A percentile compares a stretch with the other conserved stretches of the same genome.
These are phyloP conservation scores for Apotomis betuletana DNA, from an alignment of 2,888 invertebrate species.

Conservation along the genomic window DNA sequence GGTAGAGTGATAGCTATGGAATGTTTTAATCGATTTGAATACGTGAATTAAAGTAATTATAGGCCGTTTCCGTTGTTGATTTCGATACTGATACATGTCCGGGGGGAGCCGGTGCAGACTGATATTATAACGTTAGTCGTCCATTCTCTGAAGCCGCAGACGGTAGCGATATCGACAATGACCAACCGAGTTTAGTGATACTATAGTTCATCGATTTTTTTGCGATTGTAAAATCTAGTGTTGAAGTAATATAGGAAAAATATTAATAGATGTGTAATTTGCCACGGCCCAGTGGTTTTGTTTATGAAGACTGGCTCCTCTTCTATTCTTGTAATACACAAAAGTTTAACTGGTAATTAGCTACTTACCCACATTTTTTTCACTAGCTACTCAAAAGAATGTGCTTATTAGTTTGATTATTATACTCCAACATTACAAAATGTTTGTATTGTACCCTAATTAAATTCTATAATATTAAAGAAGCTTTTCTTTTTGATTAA, in stretches of 20 bases:
- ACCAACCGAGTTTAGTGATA: conserved; percentile 46
- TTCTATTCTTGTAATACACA: conserved; percentile 62
- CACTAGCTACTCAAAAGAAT: conserved; percentile 74
- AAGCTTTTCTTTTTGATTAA: conserved; percentile 60
- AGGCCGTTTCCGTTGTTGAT: conserved; percentile 45
- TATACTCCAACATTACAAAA: conserved; percentile 82
- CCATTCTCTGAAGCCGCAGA: conserved; percentile 28
- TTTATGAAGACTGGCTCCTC: conserved; percentile 64
- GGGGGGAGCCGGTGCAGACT: conserved; percentile 52
- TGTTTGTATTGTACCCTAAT: conserved; percentile 83
- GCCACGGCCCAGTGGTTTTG: conserved; percentile 13
- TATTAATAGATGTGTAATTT: conserved; percentile 34
- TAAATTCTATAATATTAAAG: conserved; percentile 81
- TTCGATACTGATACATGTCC: conserved; percentile 44
- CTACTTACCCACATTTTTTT: conserved; percentile 70
- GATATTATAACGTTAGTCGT: conserved; percentile 33
- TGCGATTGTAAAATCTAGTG: conserved; percentile 35
- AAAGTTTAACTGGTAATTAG: conserved; percentile 50
- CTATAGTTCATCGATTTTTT: conserved; percentile 38
- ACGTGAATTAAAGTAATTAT: conserved; percentile 53
- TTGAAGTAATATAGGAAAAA: conserved; percentile 30
- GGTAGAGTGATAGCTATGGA: conserved; percentile 75
- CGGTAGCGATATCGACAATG: conserved; percentile 44
- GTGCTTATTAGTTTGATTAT: conserved; percentile 82
- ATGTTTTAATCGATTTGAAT: conserved; percentile 73